These are phyloP conservation scores for Rynchops niger DNA, from an alignment of 2,113 vertebrate species.

Conservation along the genomic window DNA sequence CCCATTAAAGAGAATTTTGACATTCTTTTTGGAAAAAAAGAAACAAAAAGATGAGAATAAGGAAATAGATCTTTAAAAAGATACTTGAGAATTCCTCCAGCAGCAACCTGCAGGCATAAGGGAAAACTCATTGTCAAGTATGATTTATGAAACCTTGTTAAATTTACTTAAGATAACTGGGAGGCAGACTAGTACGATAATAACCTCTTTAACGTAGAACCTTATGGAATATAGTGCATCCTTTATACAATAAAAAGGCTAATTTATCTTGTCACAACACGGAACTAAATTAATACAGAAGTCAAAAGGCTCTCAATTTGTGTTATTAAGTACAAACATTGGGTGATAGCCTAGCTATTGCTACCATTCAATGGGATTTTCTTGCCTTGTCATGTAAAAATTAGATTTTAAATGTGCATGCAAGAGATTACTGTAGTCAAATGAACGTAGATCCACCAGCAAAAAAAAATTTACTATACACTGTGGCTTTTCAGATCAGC, in stretches of 20 bases:
- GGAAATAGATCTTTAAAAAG: neutral
- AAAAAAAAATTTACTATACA: neutral
- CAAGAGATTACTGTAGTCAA: neutral
- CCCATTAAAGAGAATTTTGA: neutral
- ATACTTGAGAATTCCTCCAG: neutral
- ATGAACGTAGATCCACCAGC: neutral
- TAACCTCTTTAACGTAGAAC: neutral
- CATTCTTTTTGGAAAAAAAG: neutral
- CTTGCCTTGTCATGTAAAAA: neutral
- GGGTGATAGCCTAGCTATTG: neutral
- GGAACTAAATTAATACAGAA: neutral
- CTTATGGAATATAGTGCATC: neutral
- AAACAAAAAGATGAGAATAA: neutral
- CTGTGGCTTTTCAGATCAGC: neutral
- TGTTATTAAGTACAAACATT: neutral
- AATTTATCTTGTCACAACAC: slow-evolving; percentile 11
- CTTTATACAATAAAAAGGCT: neutral
- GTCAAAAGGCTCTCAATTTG: neutral
- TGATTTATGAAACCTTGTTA: neutral
- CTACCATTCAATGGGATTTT: neutral
- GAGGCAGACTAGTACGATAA: neutral
- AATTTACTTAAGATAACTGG: slow-evolving; percentile 23
- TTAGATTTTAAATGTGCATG: neutral
- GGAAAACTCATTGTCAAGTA: neutral
- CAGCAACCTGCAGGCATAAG: neutral